Conservation (phyloP, 1,140 invertebrate species). For the Brachionus paranguensis region DNA sequence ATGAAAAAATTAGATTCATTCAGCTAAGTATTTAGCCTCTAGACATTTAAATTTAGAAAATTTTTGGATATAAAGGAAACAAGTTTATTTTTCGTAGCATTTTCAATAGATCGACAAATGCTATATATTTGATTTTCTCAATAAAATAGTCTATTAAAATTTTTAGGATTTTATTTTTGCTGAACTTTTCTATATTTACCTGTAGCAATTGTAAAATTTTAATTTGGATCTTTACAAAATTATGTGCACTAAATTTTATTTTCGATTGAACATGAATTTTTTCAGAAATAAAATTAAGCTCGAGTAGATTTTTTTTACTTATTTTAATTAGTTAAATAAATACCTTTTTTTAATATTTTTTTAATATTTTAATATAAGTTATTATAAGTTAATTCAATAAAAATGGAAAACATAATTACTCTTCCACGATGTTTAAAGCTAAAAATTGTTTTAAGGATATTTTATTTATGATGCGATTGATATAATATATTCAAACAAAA, state of each 20-base stretch:
- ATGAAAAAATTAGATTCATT: not conserved
- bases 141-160: too few species aligned
- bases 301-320: too few species aligned
- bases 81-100: not conserved
- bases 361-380: not conserved
- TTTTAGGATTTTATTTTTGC: too few species aligned
- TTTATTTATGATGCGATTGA: slow-evolving; percentile 33
- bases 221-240: too few species aligned
- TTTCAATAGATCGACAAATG: not conserved
- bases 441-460: slow-evolving; percentile 11
- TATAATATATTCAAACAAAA: slow-evolving; percentile 28
- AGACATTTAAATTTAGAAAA: not conserved
- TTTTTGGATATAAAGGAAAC: not conserved
- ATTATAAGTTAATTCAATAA: not conserved
- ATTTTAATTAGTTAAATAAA: not conserved
- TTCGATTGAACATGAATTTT: too few species aligned
- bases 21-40: not conserved
- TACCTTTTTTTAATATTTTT: not conserved
- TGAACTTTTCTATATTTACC: too few species aligned
- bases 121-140: not conserved
- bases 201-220: too few species aligned
- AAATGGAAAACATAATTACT: not conserved
- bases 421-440: not conserved
- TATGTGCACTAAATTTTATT: too few species aligned
- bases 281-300: too few species aligned